These are phyloP conservation scores for Branchipolynoe longqiensis DNA, from an alignment of 2,888 invertebrate genomes.

Conservation along the genomic window DNA sequence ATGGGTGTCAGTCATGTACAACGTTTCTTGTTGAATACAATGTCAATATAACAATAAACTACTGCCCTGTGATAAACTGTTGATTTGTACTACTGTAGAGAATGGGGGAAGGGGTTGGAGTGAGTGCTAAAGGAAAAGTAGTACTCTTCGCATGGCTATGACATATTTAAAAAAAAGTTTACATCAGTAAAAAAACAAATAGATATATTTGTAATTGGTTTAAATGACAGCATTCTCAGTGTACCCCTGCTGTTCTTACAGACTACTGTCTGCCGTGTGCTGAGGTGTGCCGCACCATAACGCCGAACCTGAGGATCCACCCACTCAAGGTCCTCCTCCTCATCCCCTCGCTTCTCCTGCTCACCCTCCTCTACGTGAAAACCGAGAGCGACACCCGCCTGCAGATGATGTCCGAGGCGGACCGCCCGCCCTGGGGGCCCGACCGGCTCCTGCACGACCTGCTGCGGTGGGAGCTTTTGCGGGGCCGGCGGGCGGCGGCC, in stretches of 20 bases:
- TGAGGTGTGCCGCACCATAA: slow-evolving; percentile 31
- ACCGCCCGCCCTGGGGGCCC: slow-evolving; percentile 22
- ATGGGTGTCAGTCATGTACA: too few species aligned
- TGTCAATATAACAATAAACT: too few species aligned
- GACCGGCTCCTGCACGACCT: slow-evolving; percentile 13
- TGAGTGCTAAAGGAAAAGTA: too few species aligned
- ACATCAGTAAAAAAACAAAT: too few species aligned
- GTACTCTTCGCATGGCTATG: too few species aligned
- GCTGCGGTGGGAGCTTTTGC: slow-evolving; percentile 20
- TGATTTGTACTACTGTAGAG: too few species aligned
- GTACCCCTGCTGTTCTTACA: background rate
- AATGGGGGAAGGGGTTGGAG: too few species aligned
- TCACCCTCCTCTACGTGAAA: slow-evolving; percentile 13
- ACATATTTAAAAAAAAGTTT: too few species aligned
- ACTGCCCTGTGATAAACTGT: too few species aligned
- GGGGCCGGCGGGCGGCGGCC: background rate
- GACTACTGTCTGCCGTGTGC: slow-evolving; percentile 46
- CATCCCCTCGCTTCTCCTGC: slow-evolving; percentile 9
- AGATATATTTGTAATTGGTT: too few species aligned
- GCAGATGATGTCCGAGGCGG: slow-evolving; percentile 35
- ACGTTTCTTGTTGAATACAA: too few species aligned
- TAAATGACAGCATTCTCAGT: background rate
- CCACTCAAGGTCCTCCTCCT: slow-evolving; percentile 19
- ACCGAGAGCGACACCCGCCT: slow-evolving; percentile 40
- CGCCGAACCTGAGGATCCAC: background rate